phyloP scores from a whole-genome alignment of 2,888 invertebrate genomes.

The Morpho achilles region DNA sequence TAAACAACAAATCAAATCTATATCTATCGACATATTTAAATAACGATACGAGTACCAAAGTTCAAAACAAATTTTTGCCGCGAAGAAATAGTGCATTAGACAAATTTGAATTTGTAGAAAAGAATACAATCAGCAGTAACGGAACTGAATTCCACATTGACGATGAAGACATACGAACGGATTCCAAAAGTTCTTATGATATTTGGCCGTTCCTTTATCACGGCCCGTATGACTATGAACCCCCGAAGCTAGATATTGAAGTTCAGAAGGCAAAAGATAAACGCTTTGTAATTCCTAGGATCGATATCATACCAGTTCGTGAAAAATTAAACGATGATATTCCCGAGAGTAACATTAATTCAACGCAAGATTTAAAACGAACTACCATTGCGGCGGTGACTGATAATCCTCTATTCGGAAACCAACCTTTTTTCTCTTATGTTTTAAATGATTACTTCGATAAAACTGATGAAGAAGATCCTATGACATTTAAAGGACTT shows the following conservation, averaged over 20 bases:
- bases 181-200: constrained; percentile 43
- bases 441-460: constrained; percentile 58
- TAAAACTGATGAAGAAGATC: constrained; percentile 49
- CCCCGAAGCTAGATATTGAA: constrained; percentile 39
- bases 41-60: no score
- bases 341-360: constrained; percentile 28
- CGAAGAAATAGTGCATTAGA: constrained; percentile 1
- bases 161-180: constrained; percentile 55
- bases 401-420: constrained; percentile 50
- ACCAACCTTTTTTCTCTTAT: constrained; percentile 58
- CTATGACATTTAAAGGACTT: constrained; percentile 48
- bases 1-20: no score
- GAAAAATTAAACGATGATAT: constrained; percentile 37
- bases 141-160: constrained; percentile 45
- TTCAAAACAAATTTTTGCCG: background rate
- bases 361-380: constrained; percentile 27
- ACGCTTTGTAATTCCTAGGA: constrained; percentile 38
- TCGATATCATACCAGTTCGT: constrained; percentile 52
- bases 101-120: constrained; percentile 7
- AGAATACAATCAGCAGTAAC: constrained; percentile 32
- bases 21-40: background rate
- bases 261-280: constrained; percentile 57
- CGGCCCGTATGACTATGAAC: constrained; percentile 51
- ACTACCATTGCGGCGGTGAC: constrained; percentile 25
- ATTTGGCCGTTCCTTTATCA: constrained; percentile 55